Base-by-base conservation (phyloP, 2,797 vertebrate genomes). In the Tapirus indicus region DNA sequence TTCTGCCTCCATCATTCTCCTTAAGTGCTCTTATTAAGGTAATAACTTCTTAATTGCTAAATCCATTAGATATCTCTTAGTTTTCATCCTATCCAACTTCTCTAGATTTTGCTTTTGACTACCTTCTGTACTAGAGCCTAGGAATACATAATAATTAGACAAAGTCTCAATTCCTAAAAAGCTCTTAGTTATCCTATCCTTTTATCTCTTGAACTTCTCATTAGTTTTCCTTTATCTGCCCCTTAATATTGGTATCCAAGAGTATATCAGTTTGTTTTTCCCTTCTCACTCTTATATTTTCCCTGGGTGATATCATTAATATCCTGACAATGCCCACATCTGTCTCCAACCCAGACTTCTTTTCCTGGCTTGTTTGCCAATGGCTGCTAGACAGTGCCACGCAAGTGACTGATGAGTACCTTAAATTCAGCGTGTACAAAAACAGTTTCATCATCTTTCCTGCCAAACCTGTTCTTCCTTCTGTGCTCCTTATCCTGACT, bases 401-500 rank as follows among this genome's bases (percentile, higher is more conserved):
- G 27, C 14, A 44, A n/a, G 4, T 78, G 84, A 80, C 79, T 88
- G 58, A 66, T 69, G 79, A 92, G 20, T 83, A 56, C 64, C 64
- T 95, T 92, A 35, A 85, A 88, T 91, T 72, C 87, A 88, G 6
- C 7, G 23, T 18, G 58, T 84, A 44, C 25, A 38, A 60, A 88
- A 92, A 38, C 44, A 94, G 0, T 87, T 66, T 94, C 17, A 49
- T 95, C 52, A 47, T 56, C 44, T 82, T 96, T 80, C 75, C 44
- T 87, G 69, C 60, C 93, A 94, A 68, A 83, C 62, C 68, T 87
- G 25, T 86, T 96, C 32, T 95, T 93, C 58, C 38, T 88, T 88
- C 52, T 90, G 7, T 64, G 79, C 69, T 95, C 52, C 58, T 94
- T 90, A 68, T 91, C 74, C 58, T 88, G 64, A 88, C 72, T 96